phyloP scores from a whole-genome alignment of 2,797 vertebrate genomes.

The Alfaro cultratus region DNA sequence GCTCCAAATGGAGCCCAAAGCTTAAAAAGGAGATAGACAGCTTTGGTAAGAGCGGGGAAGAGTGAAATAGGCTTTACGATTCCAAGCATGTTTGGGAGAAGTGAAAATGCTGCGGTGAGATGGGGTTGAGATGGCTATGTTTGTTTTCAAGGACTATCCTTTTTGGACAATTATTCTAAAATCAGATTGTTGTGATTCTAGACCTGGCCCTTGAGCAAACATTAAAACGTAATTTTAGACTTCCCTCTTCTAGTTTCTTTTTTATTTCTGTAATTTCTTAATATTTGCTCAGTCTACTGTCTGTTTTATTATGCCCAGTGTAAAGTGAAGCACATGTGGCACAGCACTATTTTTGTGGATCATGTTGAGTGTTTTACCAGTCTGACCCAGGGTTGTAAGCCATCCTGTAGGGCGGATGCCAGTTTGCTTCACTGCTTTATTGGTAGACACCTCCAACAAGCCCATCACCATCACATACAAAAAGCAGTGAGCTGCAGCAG shows the following conservation, averaged over 20 bases:
- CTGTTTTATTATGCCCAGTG: slow-evolving; percentile 12
- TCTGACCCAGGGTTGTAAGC: slow-evolving; percentile 25
- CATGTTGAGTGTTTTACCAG: slow-evolving; percentile 28
- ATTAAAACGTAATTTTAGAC: slow-evolving; percentile 51
- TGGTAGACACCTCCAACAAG: slow-evolving; percentile 35
- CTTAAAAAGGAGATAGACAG: slow-evolving; percentile 62
- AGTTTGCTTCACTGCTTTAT: slow-evolving; percentile 56
- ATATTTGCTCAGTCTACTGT: not conserved
- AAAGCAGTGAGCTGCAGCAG: slow-evolving; percentile 53
- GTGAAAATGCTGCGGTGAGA: slow-evolving; percentile 61
- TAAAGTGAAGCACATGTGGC: slow-evolving; percentile 6
- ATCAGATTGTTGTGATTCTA: slow-evolving; percentile 34
- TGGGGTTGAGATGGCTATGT: slow-evolving; percentile 57
- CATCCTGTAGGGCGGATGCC: slow-evolving; percentile 35
- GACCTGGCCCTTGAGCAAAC: slow-evolving; percentile 55
- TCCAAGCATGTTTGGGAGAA: slow-evolving; percentile 68
- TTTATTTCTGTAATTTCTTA: not conserved
- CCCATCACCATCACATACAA: slow-evolving; percentile 42
- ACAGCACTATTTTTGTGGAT: slow-evolving; percentile 23
- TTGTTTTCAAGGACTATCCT: slow-evolving; percentile 44
- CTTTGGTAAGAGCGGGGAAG: slow-evolving; percentile 38
- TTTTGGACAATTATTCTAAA: slow-evolving; percentile 48
- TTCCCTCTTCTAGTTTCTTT: slow-evolving; percentile 20
- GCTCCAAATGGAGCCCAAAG: slow-evolving; percentile 43
- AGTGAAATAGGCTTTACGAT: slow-evolving; percentile 61